Percentiles rank a stretch among this genome's conserved stretches.
phyloP scores from a whole-genome alignment of 2,113 vertebrate genomes.

The Probosciger aterrimus region DNA sequence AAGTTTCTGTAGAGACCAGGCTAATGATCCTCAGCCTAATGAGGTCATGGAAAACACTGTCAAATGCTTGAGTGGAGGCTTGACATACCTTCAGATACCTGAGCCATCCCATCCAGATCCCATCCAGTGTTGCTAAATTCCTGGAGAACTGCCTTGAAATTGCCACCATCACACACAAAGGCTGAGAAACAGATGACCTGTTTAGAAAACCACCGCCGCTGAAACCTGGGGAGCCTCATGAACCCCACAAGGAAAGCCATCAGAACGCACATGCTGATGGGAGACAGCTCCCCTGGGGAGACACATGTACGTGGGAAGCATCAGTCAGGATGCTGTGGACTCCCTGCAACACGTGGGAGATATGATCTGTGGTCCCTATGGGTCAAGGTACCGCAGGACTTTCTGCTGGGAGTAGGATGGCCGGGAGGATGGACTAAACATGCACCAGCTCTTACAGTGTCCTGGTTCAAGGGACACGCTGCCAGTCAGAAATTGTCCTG shows the following conservation, averaged over 20 bases:
- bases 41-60: conserved; percentile 42
- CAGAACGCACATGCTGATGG: fast-evolving
- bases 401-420: neutral
- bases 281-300: neutral
- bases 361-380: neutral
- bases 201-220: neutral
- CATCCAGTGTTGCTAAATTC: neutral
- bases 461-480: neutral
- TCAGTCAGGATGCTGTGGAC: fast-evolving
- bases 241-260: fast-evolving
- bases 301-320: neutral
- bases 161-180: neutral
- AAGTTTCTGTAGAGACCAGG: conserved; percentile 1
- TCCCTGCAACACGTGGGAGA: neutral
- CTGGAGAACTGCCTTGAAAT: neutral
- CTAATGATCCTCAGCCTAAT: neutral
- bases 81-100: conserved; percentile 46
- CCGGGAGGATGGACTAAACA: fast-evolving
- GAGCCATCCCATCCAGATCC: neutral
- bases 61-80: neutral
- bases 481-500: neutral
- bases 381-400: neutral
- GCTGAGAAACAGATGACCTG: neutral
- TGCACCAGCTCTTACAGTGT: neutral
- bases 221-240: neutral